phyloP scores from a whole-genome alignment of 2,113 vertebrate species.

The Notothenia coriiceps region DNA sequence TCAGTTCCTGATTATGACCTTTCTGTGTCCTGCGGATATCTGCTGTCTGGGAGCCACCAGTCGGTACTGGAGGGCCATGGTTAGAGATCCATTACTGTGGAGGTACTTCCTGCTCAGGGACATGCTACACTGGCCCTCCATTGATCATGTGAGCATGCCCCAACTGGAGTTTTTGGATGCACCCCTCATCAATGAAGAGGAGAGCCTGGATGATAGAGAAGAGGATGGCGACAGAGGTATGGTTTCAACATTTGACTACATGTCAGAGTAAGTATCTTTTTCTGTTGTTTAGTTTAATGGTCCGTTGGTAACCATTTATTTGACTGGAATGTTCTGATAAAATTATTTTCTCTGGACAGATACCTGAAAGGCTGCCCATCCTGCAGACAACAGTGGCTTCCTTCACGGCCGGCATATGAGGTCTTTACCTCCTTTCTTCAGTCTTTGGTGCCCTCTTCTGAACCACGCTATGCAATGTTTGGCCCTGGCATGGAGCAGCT shows the following conservation, averaged over 20 bases:
- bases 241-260: slow-evolving; percentile 85
- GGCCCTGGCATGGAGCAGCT: slow-evolving; percentile 95
- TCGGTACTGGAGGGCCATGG: slow-evolving; percentile 89
- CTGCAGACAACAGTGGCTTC: slow-evolving; percentile 84
- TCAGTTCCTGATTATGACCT: slow-evolving; percentile 91
- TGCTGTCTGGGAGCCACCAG: slow-evolving; percentile 90
- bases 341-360: slow-evolving; percentile 77
- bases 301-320: neutral
- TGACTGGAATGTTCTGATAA: neutral
- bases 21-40: slow-evolving; percentile 90
- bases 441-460: slow-evolving; percentile 86
- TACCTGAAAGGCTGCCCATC: slow-evolving; percentile 91
- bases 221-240: slow-evolving; percentile 36
- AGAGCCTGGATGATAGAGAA: slow-evolving; percentile 58
- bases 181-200: slow-evolving; percentile 78
- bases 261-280: slow-evolving; percentile 88
- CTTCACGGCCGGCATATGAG: slow-evolving; percentile 81
- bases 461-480: slow-evolving; percentile 95
- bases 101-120: slow-evolving; percentile 91
- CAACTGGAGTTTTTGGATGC: slow-evolving; percentile 84
- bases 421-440: slow-evolving; percentile 90
- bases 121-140: slow-evolving; percentile 88
- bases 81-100: slow-evolving; percentile 93
- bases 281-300: neutral
- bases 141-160: slow-evolving; percentile 91